Percentiles rank a stretch among this genome's conserved stretches.
phyloP scores from a whole-genome alignment of 2,113 vertebrate genomes.

The Drymodes brunneopygia region DNA sequence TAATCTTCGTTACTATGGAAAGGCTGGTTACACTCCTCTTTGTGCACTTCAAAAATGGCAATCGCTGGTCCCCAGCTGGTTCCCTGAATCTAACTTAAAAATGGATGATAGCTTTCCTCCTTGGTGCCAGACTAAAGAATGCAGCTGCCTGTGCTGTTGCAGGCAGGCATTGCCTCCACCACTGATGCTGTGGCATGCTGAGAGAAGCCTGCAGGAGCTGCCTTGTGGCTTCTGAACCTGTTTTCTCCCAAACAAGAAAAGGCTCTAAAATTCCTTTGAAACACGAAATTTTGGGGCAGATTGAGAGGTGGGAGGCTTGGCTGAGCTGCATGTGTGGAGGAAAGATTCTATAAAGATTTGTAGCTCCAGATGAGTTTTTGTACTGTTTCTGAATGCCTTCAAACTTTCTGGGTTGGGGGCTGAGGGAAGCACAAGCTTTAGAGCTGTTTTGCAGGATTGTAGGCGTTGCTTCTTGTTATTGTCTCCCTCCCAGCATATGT shows the following conservation, averaged over 20 bases:
- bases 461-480: background rate
- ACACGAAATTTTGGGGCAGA: background rate
- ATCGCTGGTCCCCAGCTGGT: slow-evolving; percentile 30
- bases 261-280: slow-evolving; percentile 18
- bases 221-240: background rate
- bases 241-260: background rate
- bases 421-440: background rate
- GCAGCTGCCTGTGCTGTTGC: background rate
- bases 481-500: background rate
- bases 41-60: slow-evolving; percentile 35
- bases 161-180: background rate
- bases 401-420: background rate
- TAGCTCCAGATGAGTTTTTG: background rate
- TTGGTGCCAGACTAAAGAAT: slow-evolving; percentile 30
- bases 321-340: background rate
- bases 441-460: background rate
- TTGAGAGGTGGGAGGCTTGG: background rate
- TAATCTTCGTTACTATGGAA: slow-evolving; percentile 55
- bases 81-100: slow-evolving; percentile 18
- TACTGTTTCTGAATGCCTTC: background rate
- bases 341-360: background rate
- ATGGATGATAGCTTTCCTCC: slow-evolving; percentile 24
- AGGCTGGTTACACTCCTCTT: slow-evolving; percentile 35
- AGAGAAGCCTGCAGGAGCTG: background rate
- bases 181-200: background rate